Evolutionary conservation across 2,797 vertebrate species (phyloP), one percentile per base, ranked within the genome.

Genomic region (Sebastes cheni): DNA sequence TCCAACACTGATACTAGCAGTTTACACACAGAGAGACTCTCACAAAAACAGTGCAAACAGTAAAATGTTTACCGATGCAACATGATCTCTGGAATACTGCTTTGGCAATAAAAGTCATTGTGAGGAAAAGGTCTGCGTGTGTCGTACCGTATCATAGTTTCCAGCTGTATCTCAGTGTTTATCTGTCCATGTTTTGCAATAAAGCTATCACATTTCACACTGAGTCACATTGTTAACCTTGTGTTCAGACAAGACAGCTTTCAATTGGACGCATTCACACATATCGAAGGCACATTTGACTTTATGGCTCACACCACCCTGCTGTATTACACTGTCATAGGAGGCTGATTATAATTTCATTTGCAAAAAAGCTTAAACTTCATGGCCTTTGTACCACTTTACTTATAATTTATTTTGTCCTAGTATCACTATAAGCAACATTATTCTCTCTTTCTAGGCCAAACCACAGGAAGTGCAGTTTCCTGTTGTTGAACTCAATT

Each of bases 21-120:
- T 36, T 32, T 11, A 23, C 7, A 64, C 13, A 18, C 23, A 46
- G 55, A 65, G 20, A 65, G 23, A 54, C 36, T 62, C 22, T 34
- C 67, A n/a, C 2, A 10, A 18, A 30, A 14, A 56, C 23, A 60
- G 20, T 10, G 68, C 61, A 85, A 84, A 84, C 30, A 86, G 22
- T 60, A 2, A 76, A 68, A 29, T 71, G 30, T 88, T 83, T 58
- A 84, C 83, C 72, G 1, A 23, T 11, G 46, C 9, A 83, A 72
- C 52, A 7, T n/a, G 60, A 80, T 83, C 77, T 39, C 4, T 5
- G 1, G 4, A 75, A 8, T 12, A 4, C 4, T 16, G 8, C 62
- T 60, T 25, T 14, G 22, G 25, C 32, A 22, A 29, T 58, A 46
- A 74, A 69, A 80, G 46, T 61, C 30, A 67, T 66, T n/a, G 59